Evolutionary conservation across 2,888 invertebrate species (phyloP).

Genomic region (Perizoma affinitatum): DNA sequence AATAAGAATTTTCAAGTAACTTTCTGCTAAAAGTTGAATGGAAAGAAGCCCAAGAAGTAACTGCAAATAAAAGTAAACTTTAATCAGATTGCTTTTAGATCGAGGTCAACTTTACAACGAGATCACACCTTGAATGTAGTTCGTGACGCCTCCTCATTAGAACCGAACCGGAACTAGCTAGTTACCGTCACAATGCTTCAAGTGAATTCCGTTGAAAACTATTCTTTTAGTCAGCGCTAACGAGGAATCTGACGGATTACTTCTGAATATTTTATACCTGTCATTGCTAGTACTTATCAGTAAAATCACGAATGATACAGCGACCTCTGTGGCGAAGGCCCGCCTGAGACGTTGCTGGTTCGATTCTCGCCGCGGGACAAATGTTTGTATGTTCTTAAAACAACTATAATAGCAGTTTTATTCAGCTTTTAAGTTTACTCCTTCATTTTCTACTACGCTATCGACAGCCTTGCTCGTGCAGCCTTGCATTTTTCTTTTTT

Average conservation of each 20-base stretch:
- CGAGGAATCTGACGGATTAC: constrained; percentile 57
- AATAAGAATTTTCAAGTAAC: not conserved
- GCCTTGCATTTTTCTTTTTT: too few relatives aligned
- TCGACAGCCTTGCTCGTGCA: too few relatives aligned
- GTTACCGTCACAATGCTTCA: constrained; percentile 67
- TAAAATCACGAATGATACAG: too few relatives aligned
- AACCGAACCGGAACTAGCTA: constrained; percentile 59
- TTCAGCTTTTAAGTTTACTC: too few relatives aligned
- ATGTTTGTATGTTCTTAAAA: too few relatives aligned
- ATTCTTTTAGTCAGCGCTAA: constrained; percentile 61
- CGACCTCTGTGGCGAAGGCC: too few relatives aligned
- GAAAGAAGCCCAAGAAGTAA: constrained; percentile 14
- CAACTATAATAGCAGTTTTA: too few relatives aligned
- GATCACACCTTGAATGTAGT: constrained; percentile 46
- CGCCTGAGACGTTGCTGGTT: too few relatives aligned
- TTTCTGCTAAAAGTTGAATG: constrained; percentile 6
- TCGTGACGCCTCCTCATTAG: constrained; percentile 73
- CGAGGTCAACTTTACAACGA: constrained; percentile 22
- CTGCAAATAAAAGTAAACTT: constrained; percentile 32
- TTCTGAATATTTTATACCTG: constrained; percentile 31
- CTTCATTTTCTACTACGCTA: too few relatives aligned
- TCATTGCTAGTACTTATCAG: not conserved
- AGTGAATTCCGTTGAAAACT: constrained; percentile 57
- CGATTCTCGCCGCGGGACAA: too few relatives aligned
- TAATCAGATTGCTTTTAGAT: constrained; percentile 26